A percentile compares a stretch with the other conserved stretches of the same genome.
phyloP scores from a whole-genome alignment of 2,113 vertebrate genomes.

The Pampusana beccarii region DNA sequence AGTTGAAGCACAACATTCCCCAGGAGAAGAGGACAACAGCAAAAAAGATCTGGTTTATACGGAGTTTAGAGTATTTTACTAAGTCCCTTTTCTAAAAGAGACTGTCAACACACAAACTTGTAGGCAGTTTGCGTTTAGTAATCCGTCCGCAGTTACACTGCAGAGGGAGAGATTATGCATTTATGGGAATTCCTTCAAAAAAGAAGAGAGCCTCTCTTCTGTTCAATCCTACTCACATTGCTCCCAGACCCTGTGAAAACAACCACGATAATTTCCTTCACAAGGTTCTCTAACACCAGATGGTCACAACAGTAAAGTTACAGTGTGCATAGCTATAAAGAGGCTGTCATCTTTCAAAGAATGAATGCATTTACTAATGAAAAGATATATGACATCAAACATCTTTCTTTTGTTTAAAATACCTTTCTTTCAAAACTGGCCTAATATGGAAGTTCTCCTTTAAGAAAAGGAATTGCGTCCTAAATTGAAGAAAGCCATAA shows the following conservation, averaged over 20 bases:
- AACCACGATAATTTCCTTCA: rapidly evolving
- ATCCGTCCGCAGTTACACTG: neutral
- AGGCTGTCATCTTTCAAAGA: neutral
- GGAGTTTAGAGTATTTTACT: rapidly evolving
- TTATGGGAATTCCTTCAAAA: neutral
- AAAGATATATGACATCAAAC: neutral
- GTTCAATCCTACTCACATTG: neutral
- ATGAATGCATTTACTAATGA: neutral
- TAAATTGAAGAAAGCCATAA: neutral
- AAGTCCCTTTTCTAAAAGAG: rapidly evolving
- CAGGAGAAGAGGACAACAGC: rapidly evolving
- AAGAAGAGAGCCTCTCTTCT: neutral
- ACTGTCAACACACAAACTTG: no score
- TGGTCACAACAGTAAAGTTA: neutral
- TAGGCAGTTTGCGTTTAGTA: neutral
- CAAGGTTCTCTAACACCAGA: rapidly evolving
- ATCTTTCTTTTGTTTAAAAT: neutral
- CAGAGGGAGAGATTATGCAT: rapidly evolving
- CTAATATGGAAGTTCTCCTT: neutral
- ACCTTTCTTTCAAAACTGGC: neutral
- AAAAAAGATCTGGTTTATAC: neutral
- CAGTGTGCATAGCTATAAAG: neutral
- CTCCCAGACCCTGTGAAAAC: neutral
- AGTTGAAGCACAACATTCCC: neutral
- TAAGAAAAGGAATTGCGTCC: neutral